Base-by-base conservation (phyloP, 1,140 invertebrate genomes). In the Plutomurus gul region DNA sequence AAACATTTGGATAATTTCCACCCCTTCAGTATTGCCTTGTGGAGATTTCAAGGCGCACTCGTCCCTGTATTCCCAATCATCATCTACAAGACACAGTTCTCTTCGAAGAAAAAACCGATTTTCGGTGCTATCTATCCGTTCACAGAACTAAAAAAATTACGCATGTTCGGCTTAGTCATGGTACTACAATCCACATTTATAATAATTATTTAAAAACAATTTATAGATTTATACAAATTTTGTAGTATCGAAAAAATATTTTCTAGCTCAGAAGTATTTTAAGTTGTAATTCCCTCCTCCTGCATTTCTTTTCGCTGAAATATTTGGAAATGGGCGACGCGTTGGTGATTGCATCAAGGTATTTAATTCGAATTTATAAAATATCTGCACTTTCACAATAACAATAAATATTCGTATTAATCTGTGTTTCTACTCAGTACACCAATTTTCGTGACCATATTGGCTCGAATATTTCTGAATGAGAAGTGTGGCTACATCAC, bases 321-420 rank as follows among this genome's bases (percentile, higher is more conserved):
- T 76, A 76, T 22, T 22, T 82, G 46, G 36, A 18, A 3, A 36
- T 82, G 22, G 80, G 77, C 0, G 80, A 82, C 25, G 77, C 95
- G 43, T 94, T 93, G 4, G 94, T 96, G 3, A 94, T 96, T 73
- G 93, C 96, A 8, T 96, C 96, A n/a, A n/a, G n/a, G n/a, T n/a
- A n/a, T n/a, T n/a, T n/a, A n/a, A n/a, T n/a, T n/a, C n/a, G n/a
- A n/a, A n/a, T n/a, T n/a, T n/a, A n/a, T n/a, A n/a, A n/a, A n/a
- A n/a, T n/a, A n/a, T n/a, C n/a, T n/a, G n/a, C n/a, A n/a, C n/a
- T n/a, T n/a, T n/a, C n/a, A n/a, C n/a, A n/a, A n/a, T n/a, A n/a
- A n/a, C n/a, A n/a, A n/a, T n/a, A n/a, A n/a, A n/a, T n/a, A n/a
- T n/a, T n/a, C n/a, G n/a, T n/a, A n/a, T n/a, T n/a, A n/a, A n/a